Evolutionary conservation across 2,113 vertebrate species (phyloP).

Genomic region (Formicarius rufipectus): DNA sequence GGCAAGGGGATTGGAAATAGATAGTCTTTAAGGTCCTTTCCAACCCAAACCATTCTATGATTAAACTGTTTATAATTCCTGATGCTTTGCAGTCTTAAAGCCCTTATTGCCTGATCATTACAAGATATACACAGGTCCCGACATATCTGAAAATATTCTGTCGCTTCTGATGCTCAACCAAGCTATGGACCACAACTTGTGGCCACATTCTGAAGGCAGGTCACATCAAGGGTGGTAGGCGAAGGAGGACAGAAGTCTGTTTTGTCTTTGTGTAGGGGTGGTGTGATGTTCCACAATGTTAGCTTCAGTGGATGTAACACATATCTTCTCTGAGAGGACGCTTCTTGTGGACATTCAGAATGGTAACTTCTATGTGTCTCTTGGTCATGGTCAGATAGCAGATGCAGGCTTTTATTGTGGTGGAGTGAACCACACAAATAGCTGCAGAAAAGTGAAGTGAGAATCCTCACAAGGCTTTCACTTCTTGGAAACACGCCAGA

Average conservation of each 20-base stretch:
- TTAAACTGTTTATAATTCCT: neutral
- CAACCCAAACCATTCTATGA: neutral
- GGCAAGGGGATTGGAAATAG: neutral
- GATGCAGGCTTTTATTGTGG: neutral
- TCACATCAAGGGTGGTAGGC: neutral
- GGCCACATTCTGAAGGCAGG: neutral
- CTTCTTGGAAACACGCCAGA: neutral
- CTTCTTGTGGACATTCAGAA: neutral
- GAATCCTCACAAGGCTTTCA: neutral
- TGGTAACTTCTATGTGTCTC: neutral
- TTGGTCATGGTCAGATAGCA: neutral
- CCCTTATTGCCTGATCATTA: neutral
- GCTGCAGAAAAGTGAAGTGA: neutral
- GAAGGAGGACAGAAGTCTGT: neutral
- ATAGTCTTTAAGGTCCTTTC: neutral
- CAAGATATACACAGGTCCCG: accelerated
- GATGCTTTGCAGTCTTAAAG: neutral
- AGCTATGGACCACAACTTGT: neutral
- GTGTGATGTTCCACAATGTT: neutral
- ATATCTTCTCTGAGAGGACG: neutral
- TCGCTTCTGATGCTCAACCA: neutral
- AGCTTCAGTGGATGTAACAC: neutral
- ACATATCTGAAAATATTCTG: neutral
- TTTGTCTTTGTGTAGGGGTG: neutral
- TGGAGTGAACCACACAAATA: neutral